These are phyloP conservation scores for Beris morrisii DNA, from an alignment of 2,888 invertebrate genomes.

Conservation along the genomic window DNA sequence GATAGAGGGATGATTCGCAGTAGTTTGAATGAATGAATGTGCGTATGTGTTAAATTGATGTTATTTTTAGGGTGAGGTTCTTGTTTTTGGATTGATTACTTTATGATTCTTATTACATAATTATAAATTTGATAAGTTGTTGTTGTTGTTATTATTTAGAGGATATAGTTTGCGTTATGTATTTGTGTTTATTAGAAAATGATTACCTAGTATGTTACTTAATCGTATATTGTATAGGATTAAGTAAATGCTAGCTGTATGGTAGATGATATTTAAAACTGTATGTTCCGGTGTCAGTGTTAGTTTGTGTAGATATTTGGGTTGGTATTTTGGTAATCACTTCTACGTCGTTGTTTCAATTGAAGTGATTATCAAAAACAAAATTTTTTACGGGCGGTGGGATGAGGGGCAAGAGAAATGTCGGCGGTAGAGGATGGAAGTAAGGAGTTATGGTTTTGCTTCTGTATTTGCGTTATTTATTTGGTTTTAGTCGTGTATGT, in stretches of 20 bases:
- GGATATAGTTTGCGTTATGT: background rate
- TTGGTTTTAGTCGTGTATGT: background rate
- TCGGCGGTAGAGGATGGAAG: background rate
- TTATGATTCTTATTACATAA: background rate
- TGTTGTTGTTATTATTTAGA: background rate
- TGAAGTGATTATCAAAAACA: constrained; percentile 31
- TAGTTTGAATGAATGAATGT: constrained; percentile 3
- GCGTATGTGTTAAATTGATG: constrained; percentile 18
- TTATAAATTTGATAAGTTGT: background rate
- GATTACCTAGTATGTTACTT: constrained; percentile 32
- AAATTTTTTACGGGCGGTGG: background rate
- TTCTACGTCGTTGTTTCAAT: constrained; percentile 20
- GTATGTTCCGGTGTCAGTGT: constrained; percentile 59
- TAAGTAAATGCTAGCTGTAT: constrained; percentile 54
- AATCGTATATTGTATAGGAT: constrained; percentile 18
- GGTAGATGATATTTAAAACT: constrained; percentile 57
- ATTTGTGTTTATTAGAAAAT: constrained; percentile 4
- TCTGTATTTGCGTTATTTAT: constrained; percentile 12
- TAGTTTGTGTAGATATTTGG: constrained; percentile 47
- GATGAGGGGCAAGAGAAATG: background rate
- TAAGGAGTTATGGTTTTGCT: background rate
- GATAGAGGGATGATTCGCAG: background rate
- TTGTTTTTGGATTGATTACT: constrained; percentile 5
- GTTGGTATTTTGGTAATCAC: constrained; percentile 49
- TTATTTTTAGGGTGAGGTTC: constrained; percentile 4